Conservation (phyloP, 2,888 invertebrate species). For the Ochropacha duplaris region DNA sequence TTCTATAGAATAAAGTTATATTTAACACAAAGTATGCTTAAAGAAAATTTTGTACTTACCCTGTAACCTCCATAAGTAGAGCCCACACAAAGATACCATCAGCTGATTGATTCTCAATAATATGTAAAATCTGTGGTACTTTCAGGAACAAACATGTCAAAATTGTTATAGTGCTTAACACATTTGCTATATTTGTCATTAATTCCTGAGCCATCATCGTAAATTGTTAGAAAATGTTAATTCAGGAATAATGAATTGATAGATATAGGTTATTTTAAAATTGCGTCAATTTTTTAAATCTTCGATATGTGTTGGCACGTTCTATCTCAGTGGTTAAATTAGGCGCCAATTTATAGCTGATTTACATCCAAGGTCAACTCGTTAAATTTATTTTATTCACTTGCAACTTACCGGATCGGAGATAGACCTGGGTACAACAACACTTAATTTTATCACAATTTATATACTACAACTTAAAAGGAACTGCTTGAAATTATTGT, state of each 20-base stretch:
- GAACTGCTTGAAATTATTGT: not conserved
- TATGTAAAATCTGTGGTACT: constrained; percentile 90
- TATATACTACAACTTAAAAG: not conserved
- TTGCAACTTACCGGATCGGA: not conserved
- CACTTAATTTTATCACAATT: not conserved
- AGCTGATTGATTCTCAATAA: constrained; percentile 85
- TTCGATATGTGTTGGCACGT: constrained; percentile 28
- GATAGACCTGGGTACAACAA: no score
- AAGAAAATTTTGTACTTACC: constrained; percentile 77
- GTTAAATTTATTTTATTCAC: not conserved
- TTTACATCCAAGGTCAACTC: constrained; percentile 37
- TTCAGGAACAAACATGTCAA: constrained; percentile 89
- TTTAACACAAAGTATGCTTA: not conserved
- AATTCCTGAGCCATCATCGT: constrained; percentile 37
- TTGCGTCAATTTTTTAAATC: not conserved
- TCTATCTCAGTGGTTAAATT: constrained; percentile 24
- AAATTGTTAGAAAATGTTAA: not conserved
- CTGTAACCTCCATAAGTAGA: constrained; percentile 86
- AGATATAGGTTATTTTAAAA: not conserved
- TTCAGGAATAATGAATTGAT: not conserved
- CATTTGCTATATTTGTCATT: constrained; percentile 45
- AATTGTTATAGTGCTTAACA: constrained; percentile 89
- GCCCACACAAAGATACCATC: constrained; percentile 87
- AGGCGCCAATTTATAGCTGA: constrained; percentile 36
- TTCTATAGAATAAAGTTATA: not conserved